Percentiles rank a stretch among this genome's conserved stretches.
phyloP scores from a whole-genome alignment of 2,888 invertebrate species.

The Hydropsyche betteni region DNA sequence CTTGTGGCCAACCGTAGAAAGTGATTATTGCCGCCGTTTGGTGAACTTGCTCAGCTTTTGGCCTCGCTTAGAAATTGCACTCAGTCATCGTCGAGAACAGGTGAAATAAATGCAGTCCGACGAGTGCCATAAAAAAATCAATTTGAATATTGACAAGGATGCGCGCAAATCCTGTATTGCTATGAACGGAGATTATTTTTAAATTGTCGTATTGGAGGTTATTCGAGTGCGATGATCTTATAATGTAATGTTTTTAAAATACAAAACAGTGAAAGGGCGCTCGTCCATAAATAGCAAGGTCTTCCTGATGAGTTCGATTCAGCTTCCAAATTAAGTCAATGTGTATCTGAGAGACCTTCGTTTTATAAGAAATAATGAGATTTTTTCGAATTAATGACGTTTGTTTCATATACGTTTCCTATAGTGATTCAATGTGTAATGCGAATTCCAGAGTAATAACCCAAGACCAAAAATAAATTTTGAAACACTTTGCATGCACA shows the following conservation, averaged over 20 bases:
- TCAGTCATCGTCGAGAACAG: background rate
- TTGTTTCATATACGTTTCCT: too few species aligned
- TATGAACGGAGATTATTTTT: too few species aligned
- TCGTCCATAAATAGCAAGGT: conserved; percentile 18
- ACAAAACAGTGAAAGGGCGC: conserved; percentile 17
- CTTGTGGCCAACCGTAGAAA: conserved; percentile 43
- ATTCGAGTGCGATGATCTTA: conserved; percentile 9
- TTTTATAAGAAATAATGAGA: background rate
- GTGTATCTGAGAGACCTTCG: background rate
- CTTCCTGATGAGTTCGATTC: background rate
- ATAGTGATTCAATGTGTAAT: too few species aligned
- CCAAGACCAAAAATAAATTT: too few species aligned
- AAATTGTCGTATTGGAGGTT: background rate
- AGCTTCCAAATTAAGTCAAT: background rate
- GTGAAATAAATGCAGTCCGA: too few species aligned
- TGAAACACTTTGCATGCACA: too few species aligned
- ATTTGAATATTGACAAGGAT: too few species aligned
- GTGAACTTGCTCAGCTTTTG: conserved; percentile 43
- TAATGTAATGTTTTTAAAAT: background rate
- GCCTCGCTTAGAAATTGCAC: background rate
- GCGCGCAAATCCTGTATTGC: too few species aligned
- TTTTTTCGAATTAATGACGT: too few species aligned
- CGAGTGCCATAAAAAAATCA: too few species aligned
- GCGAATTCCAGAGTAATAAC: too few species aligned
- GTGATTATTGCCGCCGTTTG: conserved; percentile 36